Evolutionary conservation across 2,888 invertebrate genomes (phyloP).

Genomic region (Tortrix viridana): DNA sequence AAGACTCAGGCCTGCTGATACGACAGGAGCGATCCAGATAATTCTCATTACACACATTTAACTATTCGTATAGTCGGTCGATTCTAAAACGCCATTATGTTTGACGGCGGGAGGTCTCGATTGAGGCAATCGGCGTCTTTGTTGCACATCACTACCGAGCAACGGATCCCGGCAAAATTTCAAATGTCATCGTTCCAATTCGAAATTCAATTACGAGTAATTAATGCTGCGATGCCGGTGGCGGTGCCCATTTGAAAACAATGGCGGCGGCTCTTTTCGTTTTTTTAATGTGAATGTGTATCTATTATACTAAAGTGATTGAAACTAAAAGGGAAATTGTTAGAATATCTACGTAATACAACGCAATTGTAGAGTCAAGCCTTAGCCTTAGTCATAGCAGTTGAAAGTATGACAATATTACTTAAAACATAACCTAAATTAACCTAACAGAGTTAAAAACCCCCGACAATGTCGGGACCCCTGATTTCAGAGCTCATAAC

Average conservation of each 20-base stretch:
- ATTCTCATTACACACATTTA: slow-evolving; percentile 83
- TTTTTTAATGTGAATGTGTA: slow-evolving; percentile 57
- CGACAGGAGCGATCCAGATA: slow-evolving; percentile 81
- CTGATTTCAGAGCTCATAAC: too few relatives aligned
- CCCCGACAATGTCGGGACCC: too few relatives aligned
- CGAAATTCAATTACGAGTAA: slow-evolving; percentile 87
- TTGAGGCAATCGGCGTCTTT: slow-evolving; percentile 73
- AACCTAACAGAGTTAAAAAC: too few relatives aligned
- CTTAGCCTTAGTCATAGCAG: too few relatives aligned
- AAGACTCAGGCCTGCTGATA: slow-evolving; percentile 70
- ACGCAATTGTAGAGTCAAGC: too few relatives aligned
- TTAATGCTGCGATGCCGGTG: slow-evolving; percentile 81
- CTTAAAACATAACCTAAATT: too few relatives aligned
- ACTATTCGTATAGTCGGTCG: slow-evolving; percentile 75
- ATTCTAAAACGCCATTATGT: slow-evolving; percentile 77
- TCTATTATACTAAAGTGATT: slow-evolving; percentile 40
- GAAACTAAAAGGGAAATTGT: too few relatives aligned
- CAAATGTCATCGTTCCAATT: slow-evolving; percentile 87
- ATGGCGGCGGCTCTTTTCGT: slow-evolving; percentile 68
- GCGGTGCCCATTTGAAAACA: slow-evolving; percentile 78
- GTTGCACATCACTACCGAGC: slow-evolving; percentile 78
- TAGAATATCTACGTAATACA: too few relatives aligned
- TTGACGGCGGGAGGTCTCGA: slow-evolving; percentile 75
- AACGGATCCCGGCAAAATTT: slow-evolving; percentile 79
- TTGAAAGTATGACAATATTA: too few relatives aligned